Evolutionary conservation across 2,113 vertebrate genomes (phyloP).

Genomic region (Gallinago undulata): DNA sequence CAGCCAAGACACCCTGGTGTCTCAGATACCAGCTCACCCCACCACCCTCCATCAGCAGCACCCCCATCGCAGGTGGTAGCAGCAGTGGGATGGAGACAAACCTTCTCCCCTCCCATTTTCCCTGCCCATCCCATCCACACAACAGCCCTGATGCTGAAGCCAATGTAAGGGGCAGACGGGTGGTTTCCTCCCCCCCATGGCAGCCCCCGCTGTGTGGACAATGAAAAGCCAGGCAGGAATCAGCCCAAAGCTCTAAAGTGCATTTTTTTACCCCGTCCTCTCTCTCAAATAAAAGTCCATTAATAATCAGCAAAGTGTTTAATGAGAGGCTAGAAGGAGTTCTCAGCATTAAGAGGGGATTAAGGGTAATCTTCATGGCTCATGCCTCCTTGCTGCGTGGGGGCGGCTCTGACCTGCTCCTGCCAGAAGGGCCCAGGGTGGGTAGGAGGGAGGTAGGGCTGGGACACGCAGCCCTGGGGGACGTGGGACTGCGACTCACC

Average conservation of each 20-base stretch:
- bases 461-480: not conserved
- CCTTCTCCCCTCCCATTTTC: not conserved
- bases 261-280: too few species aligned
- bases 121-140: not conserved
- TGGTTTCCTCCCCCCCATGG: not conserved
- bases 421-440: not conserved
- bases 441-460: not conserved
- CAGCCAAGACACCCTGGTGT: too few species aligned
- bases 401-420: not conserved
- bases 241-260: not conserved
- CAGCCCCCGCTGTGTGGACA: rapidly evolving
- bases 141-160: rapidly evolving
- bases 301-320: constrained; percentile 30
- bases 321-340: constrained; percentile 14
- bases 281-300: not conserved
- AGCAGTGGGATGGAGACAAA: not conserved
- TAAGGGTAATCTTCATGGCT: not conserved
- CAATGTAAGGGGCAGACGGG: not conserved
- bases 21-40: not conserved
- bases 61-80: not conserved
- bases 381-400: not conserved
- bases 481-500: not conserved
- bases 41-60: not conserved
- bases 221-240: not conserved
- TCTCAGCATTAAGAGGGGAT: not conserved